Evolutionary conservation across 2,797 vertebrate species (phyloP), one percentile per base, ranked within the genome.

Genomic region (Brachyrhaphis roseni): DNA sequence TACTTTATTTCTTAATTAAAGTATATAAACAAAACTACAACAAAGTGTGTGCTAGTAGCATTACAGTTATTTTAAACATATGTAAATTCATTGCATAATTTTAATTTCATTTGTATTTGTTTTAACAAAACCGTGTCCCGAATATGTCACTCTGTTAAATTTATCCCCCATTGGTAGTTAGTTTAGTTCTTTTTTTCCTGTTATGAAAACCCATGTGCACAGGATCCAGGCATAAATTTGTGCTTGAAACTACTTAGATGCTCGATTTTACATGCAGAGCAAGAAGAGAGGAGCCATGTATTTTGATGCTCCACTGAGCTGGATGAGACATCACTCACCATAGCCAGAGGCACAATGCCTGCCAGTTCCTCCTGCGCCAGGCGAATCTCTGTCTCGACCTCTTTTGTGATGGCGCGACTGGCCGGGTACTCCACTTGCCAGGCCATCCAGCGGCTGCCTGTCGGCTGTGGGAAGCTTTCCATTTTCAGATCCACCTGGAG

Each of bases 361-460:
- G 94, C 96, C 55, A 99, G 96, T 88, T 98, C 98, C 93, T 97
- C 97, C 92, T 97, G 97, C 68, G 97, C 97, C 94, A 98, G 82
- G 80, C 96, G 96, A 93, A 99, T 96, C 93, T 97, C 97, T 0
- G 98, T 97, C 87, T 98, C 95, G 0, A 95, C 94, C n/a, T 96
- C 93, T 82, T 96, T 97, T 0, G 95, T 94, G 72, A 91, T 53
- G 8, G 94, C 79, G 0, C 94, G 96, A n/a, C 91, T 96, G 43
- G 89, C 94, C 0, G 97, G 97, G 87, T 99, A 98, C 75, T 99
- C 98, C 91, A 98, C 97, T 94, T 98, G 97, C 98, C 98, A 99
- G 75, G 95, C 95, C 94, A 98, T 97, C 81, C 97, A 96, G 86
- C 98, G 97, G 0, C 97, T 97, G 84, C 97, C 97, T 1, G 96